Evolutionary conservation across 2,797 vertebrate species (phyloP).

Genomic region (Enteromius thamalakanensis): DNA sequence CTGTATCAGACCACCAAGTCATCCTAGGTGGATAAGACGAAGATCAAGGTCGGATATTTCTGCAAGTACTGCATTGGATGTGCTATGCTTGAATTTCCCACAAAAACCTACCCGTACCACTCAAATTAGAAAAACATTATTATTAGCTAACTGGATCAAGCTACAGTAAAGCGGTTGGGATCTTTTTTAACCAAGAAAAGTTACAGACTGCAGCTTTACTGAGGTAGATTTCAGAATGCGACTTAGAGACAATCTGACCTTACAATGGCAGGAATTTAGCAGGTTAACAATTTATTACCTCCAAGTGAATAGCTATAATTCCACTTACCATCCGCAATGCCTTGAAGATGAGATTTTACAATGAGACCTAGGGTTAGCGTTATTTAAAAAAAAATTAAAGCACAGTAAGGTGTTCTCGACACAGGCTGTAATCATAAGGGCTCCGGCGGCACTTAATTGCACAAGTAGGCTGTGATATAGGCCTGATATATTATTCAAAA

Average conservation of each 20-base stretch:
- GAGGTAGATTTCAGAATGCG: not conserved
- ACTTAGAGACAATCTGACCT: not conserved
- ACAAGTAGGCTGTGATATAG: conserved; percentile 39
- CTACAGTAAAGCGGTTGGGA: too few relatives aligned
- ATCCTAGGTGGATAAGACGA: too few relatives aligned
- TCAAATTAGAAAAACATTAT: too few relatives aligned
- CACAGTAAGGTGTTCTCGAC: conserved; percentile 27
- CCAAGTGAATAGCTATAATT: conserved; percentile 25
- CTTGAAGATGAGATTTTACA: conserved; percentile 30
- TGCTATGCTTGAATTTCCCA: too few relatives aligned
- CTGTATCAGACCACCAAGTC: too few relatives aligned
- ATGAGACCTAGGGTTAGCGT: not conserved
- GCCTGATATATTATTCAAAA: conserved; percentile 61
- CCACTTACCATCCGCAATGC: conserved; percentile 23
- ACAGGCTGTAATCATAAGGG: conserved; percentile 26
- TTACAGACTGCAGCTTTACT: too few relatives aligned
- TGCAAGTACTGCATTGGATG: too few relatives aligned
- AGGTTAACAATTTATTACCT: conserved; percentile 29
- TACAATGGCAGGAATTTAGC: not conserved
- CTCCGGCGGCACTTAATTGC: conserved; percentile 54
- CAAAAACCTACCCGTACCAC: too few relatives aligned
- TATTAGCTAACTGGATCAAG: too few relatives aligned
- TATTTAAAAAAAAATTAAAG: not conserved
- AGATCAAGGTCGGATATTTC: too few relatives aligned
- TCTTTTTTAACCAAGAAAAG: too few relatives aligned